Conservation (phyloP, 2,797 vertebrate species). For the Telmatherina bonti region DNA sequence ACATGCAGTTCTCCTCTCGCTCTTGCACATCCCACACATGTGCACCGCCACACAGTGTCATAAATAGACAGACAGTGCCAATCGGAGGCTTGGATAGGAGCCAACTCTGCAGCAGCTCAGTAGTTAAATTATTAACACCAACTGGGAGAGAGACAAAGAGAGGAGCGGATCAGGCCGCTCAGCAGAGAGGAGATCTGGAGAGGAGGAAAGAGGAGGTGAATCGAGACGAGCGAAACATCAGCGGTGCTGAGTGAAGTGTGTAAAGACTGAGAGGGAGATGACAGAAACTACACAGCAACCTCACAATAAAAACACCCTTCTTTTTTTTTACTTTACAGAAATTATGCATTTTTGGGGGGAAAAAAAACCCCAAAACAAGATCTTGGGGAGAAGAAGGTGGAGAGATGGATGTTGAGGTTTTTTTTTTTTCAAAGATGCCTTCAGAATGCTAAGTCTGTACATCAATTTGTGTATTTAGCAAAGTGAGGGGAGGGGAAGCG, state of each 20-base stretch:
- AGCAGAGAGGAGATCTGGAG: slow-evolving; percentile 63
- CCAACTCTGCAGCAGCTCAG: slow-evolving; percentile 88
- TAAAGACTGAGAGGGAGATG: slow-evolving; percentile 19
- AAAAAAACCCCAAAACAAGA: slow-evolving; percentile 24
- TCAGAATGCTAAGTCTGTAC: slow-evolving; percentile 71
- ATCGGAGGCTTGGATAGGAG: slow-evolving; percentile 79
- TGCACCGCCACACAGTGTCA: slow-evolving; percentile 75
- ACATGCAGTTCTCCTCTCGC: slow-evolving; percentile 50
- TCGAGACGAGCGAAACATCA: slow-evolving; percentile 52
- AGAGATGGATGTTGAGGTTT: slow-evolving; percentile 59
- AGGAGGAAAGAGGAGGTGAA: slow-evolving; percentile 70
- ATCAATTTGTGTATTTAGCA: slow-evolving; percentile 72
- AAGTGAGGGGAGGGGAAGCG: slow-evolving; percentile 69
- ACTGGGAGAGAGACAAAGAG: slow-evolving; percentile 81
- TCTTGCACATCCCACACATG: slow-evolving; percentile 77
- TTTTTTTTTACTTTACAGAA: slow-evolving; percentile 17
- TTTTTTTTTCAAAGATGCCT: slow-evolving; percentile 55
- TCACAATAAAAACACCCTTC: background rate
- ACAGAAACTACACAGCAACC: background rate
- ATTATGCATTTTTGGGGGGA: slow-evolving; percentile 37
- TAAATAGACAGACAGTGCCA: slow-evolving; percentile 79
- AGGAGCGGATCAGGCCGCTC: slow-evolving; percentile 65
- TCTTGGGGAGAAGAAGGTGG: slow-evolving; percentile 42
- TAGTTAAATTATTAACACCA: slow-evolving; percentile 87
- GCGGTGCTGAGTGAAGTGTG: slow-evolving; percentile 27